A percentile compares a stretch with the other conserved stretches of the same genome.
Conservation (phyloP, 2,113 vertebrate genomes). For the Phasianus colchicus region DNA sequence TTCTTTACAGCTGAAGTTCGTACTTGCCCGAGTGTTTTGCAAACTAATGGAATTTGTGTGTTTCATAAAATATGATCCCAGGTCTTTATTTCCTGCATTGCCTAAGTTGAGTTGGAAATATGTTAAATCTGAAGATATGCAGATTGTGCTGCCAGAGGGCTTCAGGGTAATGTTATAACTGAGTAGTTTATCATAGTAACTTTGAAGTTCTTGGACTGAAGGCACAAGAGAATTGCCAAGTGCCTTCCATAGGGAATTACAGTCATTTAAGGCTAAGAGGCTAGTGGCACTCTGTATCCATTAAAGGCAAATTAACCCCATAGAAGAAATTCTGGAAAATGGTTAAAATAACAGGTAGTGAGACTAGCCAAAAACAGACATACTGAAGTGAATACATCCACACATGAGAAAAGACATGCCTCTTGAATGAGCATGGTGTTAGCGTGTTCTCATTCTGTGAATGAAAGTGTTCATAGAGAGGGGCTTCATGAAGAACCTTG, state of each 20-base stretch:
- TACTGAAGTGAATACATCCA: background rate
- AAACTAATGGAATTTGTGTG: background rate
- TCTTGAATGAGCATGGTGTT: background rate
- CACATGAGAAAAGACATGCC: background rate
- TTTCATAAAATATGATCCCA: constrained; percentile 36
- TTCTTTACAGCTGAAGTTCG: background rate
- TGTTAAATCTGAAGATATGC: constrained; percentile 56
- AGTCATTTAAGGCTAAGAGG: constrained; percentile 50
- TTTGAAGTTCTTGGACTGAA: constrained; percentile 61
- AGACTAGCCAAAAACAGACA: background rate
- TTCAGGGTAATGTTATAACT: constrained; percentile 21
- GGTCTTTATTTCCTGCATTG: constrained; percentile 51
- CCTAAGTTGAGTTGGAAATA: constrained; percentile 45
- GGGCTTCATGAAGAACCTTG: background rate
- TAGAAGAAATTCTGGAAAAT: constrained; percentile 1
- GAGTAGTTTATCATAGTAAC: constrained; percentile 37
- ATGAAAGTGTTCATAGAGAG: fast-evolving
- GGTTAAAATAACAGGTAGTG: background rate
- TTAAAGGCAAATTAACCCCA: constrained; percentile 17
- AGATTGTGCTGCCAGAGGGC: constrained; percentile 67
- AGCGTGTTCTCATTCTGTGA: background rate
- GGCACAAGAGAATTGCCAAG: constrained; percentile 34
- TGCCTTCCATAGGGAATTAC: background rate
- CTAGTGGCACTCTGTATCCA: background rate
- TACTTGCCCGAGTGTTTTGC: constrained; percentile 18